phyloP scores from a whole-genome alignment of 92 coral and sea anemone genomes.

The Galaxea fascicularis region DNA sequence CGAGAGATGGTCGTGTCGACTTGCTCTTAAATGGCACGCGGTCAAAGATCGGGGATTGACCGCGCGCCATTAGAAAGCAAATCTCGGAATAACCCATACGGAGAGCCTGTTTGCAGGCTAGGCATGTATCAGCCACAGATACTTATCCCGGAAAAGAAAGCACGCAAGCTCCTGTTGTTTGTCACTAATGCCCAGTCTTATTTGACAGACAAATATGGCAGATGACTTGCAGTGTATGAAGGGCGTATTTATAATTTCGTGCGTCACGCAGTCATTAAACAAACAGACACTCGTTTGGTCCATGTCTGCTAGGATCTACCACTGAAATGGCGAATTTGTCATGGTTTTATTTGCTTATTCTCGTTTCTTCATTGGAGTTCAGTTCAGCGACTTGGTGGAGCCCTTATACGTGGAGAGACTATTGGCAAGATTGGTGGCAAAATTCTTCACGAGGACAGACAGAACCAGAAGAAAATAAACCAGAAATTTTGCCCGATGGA shows the following conservation, averaged over 20 bases:
- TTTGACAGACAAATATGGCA: too few relatives aligned
- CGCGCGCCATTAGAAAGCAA: too few relatives aligned
- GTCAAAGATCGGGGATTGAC: too few relatives aligned
- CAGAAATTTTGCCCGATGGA: constrained; percentile 22
- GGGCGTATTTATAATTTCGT: not conserved
- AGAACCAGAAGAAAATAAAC: constrained; percentile 24
- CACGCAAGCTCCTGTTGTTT: too few relatives aligned
- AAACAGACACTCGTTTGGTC: not conserved
- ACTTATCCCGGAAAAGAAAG: too few relatives aligned
- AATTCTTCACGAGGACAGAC: constrained; percentile 32
- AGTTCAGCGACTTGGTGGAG: constrained; percentile 65
- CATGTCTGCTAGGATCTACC: not conserved
- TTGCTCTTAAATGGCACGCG: too few relatives aligned
- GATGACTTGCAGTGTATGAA: too few relatives aligned
- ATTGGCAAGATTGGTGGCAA: constrained; percentile 66
- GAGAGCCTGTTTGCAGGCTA: too few relatives aligned
- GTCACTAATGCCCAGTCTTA: too few relatives aligned
- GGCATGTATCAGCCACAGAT: too few relatives aligned
- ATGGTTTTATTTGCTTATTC: constrained; percentile 8
- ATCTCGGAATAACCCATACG: too few relatives aligned
- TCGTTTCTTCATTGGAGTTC: constrained; percentile 17
- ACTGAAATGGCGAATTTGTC: constrained; percentile 20
- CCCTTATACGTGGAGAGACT: constrained; percentile 64
- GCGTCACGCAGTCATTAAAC: not conserved
- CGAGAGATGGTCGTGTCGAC: too few relatives aligned